These are phyloP conservation scores for Eospalax fontanierii DNA, from an alignment of 2,797 vertebrate genomes.

Conservation along the genomic window DNA sequence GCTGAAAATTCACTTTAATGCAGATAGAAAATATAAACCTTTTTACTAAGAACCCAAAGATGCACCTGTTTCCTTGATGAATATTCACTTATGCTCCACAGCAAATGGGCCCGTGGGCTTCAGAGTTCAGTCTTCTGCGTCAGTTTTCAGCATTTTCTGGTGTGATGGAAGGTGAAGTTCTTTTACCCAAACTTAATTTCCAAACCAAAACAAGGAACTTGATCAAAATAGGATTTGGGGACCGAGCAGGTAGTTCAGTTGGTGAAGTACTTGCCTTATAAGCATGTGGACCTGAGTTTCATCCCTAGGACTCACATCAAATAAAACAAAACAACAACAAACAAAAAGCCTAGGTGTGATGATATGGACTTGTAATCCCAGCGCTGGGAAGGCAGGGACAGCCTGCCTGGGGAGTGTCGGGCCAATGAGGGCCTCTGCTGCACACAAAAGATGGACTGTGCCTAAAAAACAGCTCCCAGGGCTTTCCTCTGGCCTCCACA, in stretches of 20 bases:
- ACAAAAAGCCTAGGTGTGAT: not conserved
- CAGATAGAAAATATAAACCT: constrained; percentile 8
- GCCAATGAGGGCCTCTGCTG: not conserved
- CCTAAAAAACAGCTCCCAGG: not conserved
- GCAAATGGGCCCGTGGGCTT: not conserved
- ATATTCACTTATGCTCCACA: not conserved
- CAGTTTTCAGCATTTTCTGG: not conserved
- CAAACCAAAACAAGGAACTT: constrained; percentile 17
- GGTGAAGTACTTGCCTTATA: not conserved
- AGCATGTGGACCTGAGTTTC: not conserved
- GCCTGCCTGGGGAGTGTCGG: not conserved
- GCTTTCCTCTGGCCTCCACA: not conserved
- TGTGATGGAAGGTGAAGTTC: not conserved
- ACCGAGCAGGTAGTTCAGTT: not conserved
- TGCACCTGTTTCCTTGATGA: constrained; percentile 30
- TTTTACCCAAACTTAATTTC: constrained; percentile 37
- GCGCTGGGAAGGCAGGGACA: not conserved
- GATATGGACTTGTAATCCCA: not conserved
- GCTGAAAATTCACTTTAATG: constrained; percentile 11
- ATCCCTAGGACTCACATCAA: not conserved
- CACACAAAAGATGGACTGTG: too few relatives aligned
- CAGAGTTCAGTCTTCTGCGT: not conserved
- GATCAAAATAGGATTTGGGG: not conserved
- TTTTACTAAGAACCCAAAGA: constrained; percentile 1
- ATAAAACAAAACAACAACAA: not conserved